Evolutionary conservation across 64 coral and sea anemone species (phyloP), one percentile per base, ranked within the genome.

Genomic region (Dendrophyllia cribrosa): DNA sequence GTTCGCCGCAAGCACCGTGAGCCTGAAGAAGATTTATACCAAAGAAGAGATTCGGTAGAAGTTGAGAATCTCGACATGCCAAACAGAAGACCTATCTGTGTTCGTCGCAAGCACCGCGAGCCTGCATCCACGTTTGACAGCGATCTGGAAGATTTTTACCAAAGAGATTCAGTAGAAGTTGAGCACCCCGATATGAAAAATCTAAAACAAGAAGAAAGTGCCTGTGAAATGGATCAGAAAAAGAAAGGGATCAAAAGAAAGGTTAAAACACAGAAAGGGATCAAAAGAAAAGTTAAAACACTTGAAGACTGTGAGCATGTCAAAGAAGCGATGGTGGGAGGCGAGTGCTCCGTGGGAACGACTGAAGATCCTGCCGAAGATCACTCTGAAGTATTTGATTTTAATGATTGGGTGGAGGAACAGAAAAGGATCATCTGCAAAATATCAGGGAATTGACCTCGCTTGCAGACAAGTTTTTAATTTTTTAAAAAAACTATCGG

Each of bases 161-260:
- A 70, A 70, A 70, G 66, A 70, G 66, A 70, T 70, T 70, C 66
- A 70, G 66, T 70, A 23, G 21, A 70, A 70, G 66, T 70, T 70
- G 66, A 70, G 66, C 66, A 1, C 0, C 34, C 34, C 34, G 34
- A 0, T 34, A 34, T 0, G 2, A 23, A 72, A 72, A 72, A 72
- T 72, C 69, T 4, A 72, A 3, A 72, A 72, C 6, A 34, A 34
- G 69, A 72, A 72, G 23, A 23, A 34, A 72, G 69, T 34, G 69
- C 69, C 23, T 72, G 24, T 7, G 69, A 72, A 72, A 34, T 14
- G 43, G 23, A 72, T 23, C 22, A 72, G 44, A 72, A 1, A 34
- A 34, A 34, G 34, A 34, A 34, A 34, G 34, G 34, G 0, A 34
- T 34, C 34, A 34, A 34, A 34, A 34, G 34, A 2, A 34, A 34